These are phyloP conservation scores for Ornithoptera priamus DNA, from an alignment of 2,888 invertebrate genomes.

Conservation along the genomic window DNA sequence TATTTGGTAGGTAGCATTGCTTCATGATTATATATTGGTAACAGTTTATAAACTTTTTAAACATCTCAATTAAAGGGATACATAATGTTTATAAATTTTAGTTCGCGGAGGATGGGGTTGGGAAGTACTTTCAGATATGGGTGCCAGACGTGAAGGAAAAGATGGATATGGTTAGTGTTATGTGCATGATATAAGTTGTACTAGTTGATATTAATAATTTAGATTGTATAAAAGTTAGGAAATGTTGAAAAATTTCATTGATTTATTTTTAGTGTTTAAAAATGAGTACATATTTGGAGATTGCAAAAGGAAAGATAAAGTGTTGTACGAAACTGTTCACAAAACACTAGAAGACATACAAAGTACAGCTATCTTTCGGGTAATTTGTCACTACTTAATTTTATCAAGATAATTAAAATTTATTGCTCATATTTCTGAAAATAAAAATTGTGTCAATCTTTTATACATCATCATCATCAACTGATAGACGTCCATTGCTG, in stretches of 20 bases:
- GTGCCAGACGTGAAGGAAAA: slow-evolving; percentile 13
- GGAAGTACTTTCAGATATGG: slow-evolving; percentile 23
- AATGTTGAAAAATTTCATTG: neutral
- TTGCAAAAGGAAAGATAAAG: slow-evolving; percentile 13
- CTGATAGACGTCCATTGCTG: no score
- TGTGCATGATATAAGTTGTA: neutral
- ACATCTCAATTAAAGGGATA: neutral
- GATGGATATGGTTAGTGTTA: slow-evolving; percentile 16
- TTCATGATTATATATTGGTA: neutral
- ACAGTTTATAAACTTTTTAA: neutral
- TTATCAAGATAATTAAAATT: no score
- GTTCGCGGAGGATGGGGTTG: slow-evolving; percentile 15
- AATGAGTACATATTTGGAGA: slow-evolving; percentile 25
- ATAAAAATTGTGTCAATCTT: no score
- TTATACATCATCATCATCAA: no score
- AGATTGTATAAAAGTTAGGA: neutral
- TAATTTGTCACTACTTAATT: neutral
- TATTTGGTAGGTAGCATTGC: neutral
- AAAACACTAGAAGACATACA: slow-evolving; percentile 2
- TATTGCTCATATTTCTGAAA: no score
- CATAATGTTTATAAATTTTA: neutral
- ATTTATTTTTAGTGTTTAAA: slow-evolving; percentile 22
- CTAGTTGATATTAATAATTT: neutral
- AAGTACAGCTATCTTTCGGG: slow-evolving; percentile 2
- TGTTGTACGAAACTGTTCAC: neutral